phyloP scores from a whole-genome alignment of 1,140 invertebrate species.

The Lineus longissimus region DNA sequence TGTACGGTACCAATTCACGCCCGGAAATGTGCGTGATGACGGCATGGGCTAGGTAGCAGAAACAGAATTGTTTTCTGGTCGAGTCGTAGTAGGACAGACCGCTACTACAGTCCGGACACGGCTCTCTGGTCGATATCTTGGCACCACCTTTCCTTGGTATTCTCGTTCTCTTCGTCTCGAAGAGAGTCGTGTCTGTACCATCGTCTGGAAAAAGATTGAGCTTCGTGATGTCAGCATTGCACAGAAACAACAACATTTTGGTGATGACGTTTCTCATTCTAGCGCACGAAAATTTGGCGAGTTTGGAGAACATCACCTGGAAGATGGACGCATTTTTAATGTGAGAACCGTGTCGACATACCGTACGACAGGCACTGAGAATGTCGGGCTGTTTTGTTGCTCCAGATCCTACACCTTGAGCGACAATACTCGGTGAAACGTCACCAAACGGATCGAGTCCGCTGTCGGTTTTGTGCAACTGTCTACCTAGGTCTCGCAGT shows the following conservation, averaged over 20 bases:
- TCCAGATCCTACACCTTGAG: too few relatives aligned
- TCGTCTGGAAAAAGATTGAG: not conserved
- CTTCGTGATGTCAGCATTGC: not conserved
- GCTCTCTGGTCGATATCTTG: not conserved
- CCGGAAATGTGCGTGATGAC: not conserved
- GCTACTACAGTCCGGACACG: slow-evolving; percentile 1
- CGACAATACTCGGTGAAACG: not conserved
- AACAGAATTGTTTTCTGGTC: not conserved
- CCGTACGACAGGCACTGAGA: not conserved
- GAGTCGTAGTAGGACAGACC: slow-evolving; percentile 2
- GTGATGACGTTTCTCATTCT: not conserved
- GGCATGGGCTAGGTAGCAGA: not conserved
- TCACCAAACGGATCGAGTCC: not conserved
- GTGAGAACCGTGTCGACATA: not conserved
- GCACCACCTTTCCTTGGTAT: not conserved
- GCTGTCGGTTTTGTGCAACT: not conserved
- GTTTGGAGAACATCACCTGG: not conserved
- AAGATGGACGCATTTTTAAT: not conserved
- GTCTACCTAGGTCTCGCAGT: not conserved
- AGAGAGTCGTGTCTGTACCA: not conserved
- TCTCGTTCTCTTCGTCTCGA: not conserved
- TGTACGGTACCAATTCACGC: not conserved
- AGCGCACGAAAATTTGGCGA: not conserved
- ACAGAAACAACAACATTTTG: not conserved
- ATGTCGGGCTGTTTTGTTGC: too few relatives aligned